Base-by-base conservation (phyloP, 2,888 invertebrate species). In the Ophion obscuratus region DNA sequence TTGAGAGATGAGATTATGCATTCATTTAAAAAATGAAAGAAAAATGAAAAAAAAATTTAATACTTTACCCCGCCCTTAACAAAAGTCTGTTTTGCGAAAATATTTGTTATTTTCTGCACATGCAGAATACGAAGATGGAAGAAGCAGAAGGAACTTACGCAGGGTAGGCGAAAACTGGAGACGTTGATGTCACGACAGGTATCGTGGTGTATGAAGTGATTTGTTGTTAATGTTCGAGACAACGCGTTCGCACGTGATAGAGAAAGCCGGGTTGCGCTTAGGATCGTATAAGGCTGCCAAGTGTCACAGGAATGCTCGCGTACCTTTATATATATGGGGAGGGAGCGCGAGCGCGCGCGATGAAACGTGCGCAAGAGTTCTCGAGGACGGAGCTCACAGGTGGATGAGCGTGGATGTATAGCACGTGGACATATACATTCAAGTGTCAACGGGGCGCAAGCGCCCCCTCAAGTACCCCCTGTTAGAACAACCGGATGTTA, bases 241-340 rank as follows among this genome's bases (percentile, higher is more conserved):
- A 36, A 14, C 53, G 53, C 66, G 57, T 2, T 36, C 7, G 66
- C 57, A 77, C 76, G 67, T 57, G 76, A 57, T 53, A 36, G 31
- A 40, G 47, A 27, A 62, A 75, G 27, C 47, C 59, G 64, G 61
- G 85, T 80, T 81, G 62, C 80, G 88, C 87, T 88, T 89, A 88
- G 89, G 89, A 88, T 88, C 87, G 85, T 88, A 90, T 88, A 89
- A 90, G 88, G 91, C 90, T 90, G 89, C 88, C 90, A 91, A 92
- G 90, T 92, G 93, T 90, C 89, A 78, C 88, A 86, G 87, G 79
- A 86, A 36, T 61, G 88, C 89, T 86, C 85, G 88, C 87, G 81
- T 78, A 81, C 88, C 91, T 87, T 90, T 88, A 92, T 93, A 93
- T 92, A 92, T 89, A 89, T 84, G 87, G 82, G 76, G 82, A 40